A percentile compares a stretch with the other conserved stretches of the same genome.
phyloP scores from a whole-genome alignment of 1,140 invertebrate species.

The Drosophila sproati region DNA sequence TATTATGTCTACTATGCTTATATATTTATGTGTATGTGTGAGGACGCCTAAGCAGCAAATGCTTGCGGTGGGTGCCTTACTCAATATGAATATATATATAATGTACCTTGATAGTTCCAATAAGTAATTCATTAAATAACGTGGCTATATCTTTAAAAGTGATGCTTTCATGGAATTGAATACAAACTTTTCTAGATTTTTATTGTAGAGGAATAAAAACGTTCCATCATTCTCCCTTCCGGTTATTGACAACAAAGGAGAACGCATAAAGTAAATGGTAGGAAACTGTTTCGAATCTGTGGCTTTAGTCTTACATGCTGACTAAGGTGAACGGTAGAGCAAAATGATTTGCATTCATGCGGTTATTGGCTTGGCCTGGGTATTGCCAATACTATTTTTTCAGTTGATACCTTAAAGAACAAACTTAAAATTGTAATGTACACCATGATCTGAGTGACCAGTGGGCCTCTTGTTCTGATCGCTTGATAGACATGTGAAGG shows the following conservation, averaged over 20 bases:
- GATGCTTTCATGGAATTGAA: too few relatives aligned
- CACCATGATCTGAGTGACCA: constrained; percentile 30
- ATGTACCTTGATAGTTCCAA: too few relatives aligned
- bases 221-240: constrained; percentile 24
- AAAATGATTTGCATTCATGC: constrained; percentile 43
- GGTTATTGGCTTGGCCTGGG: constrained; percentile 39
- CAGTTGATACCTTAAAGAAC: constrained; percentile 6
- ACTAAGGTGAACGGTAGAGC: neutral
- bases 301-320: constrained; percentile 20
- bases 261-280: constrained; percentile 7
- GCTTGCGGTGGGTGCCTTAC: too few relatives aligned
- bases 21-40: too few relatives aligned
- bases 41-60: too few relatives aligned
- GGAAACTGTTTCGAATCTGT: constrained; percentile 26
- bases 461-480: neutral
- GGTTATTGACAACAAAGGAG: constrained; percentile 5
- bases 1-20: too few relatives aligned
- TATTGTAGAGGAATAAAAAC: too few relatives aligned
- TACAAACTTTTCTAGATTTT: too few relatives aligned
- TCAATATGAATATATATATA: neutral
- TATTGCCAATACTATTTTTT: constrained; percentile 13
- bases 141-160: too few relatives aligned
- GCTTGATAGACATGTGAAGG: constrained; percentile 21
- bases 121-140: too few relatives aligned
- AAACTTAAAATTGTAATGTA: constrained; percentile 43